Conservation (phyloP, 1,140 invertebrate genomes). For the Drosophila takahashii region DNA sequence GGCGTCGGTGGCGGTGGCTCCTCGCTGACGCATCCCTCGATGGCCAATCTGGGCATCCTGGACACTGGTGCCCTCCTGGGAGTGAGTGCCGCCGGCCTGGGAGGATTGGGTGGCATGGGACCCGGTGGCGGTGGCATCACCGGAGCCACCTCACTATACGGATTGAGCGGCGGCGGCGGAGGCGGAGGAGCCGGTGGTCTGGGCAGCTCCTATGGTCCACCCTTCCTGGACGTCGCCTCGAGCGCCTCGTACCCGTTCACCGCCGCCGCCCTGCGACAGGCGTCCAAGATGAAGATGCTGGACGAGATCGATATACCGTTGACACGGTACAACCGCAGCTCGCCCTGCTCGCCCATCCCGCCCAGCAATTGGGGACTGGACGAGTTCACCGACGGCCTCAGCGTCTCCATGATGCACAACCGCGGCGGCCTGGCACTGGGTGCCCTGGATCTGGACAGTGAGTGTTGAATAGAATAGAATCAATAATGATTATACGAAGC, state of each 20-base stretch:
- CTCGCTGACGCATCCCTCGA: slow-evolving; percentile 78
- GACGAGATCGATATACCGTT: slow-evolving; percentile 89
- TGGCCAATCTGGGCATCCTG: slow-evolving; percentile 75
- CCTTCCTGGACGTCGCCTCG: slow-evolving; percentile 75
- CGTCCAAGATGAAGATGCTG: slow-evolving; percentile 88
- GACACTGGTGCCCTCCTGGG: slow-evolving; percentile 71
- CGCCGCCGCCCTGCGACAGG: slow-evolving; percentile 87
- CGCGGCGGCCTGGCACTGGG: slow-evolving; percentile 86
- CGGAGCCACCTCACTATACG: slow-evolving; percentile 72
- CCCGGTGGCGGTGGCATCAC: slow-evolving; percentile 62
- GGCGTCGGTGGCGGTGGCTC: slow-evolving; percentile 56
- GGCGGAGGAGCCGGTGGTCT: slow-evolving; percentile 55
- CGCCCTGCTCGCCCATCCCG: slow-evolving; percentile 87
- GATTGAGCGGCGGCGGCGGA: slow-evolving; percentile 42
- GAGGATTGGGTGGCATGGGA: slow-evolving; percentile 40
- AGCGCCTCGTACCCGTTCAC: slow-evolving; percentile 86
- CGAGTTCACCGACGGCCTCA: slow-evolving; percentile 88
- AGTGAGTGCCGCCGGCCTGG: slow-evolving; percentile 54
- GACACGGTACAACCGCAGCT: slow-evolving; percentile 87
- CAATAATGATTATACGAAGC: neutral
- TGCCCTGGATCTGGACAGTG: slow-evolving; percentile 87
- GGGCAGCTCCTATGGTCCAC: slow-evolving; percentile 74
- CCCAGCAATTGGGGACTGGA: slow-evolving; percentile 87
- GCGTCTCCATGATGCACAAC: slow-evolving; percentile 86
- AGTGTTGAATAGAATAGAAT: slow-evolving; percentile 53